A percentile compares a stretch with the other conserved stretches of the same genome.
Conservation (phyloP, 1,140 invertebrate species). For the Leptopilina clavipes region DNA sequence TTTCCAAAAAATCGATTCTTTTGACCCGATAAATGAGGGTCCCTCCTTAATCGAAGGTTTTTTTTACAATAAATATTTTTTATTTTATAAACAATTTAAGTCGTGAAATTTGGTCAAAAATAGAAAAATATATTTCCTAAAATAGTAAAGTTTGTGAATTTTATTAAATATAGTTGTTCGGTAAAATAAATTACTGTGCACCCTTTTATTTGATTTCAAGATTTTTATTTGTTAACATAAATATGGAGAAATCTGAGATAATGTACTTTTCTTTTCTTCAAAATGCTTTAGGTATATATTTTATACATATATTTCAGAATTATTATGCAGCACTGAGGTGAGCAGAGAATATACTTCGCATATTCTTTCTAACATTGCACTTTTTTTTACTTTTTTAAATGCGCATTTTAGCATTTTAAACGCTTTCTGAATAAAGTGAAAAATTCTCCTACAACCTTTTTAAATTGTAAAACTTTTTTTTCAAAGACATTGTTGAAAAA, state of each 20-base stretch:
- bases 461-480: not conserved
- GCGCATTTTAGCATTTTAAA: not conserved
- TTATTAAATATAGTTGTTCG: no score
- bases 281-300: not conserved
- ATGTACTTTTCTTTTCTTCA: not conserved
- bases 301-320: not conserved
- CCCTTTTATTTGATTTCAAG: not conserved
- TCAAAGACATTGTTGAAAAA: not conserved
- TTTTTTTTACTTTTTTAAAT: not conserved
- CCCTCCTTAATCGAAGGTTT: no score
- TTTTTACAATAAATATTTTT: no score
- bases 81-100: no score
- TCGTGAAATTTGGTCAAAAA: no score
- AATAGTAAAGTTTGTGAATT: no score
- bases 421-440: slow-evolving; percentile 14
- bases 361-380: not conserved
- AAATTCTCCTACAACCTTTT: not conserved
- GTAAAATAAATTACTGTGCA: no score
- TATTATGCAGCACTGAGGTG: not conserved
- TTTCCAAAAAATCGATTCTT: no score
- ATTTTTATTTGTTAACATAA: not conserved
- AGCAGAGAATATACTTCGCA: not conserved
- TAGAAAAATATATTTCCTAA: no score
- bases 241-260: not conserved
- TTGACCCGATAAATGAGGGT: no score